Base-by-base conservation (phyloP, 2,797 vertebrate genomes). In the Chelon labrosus region DNA sequence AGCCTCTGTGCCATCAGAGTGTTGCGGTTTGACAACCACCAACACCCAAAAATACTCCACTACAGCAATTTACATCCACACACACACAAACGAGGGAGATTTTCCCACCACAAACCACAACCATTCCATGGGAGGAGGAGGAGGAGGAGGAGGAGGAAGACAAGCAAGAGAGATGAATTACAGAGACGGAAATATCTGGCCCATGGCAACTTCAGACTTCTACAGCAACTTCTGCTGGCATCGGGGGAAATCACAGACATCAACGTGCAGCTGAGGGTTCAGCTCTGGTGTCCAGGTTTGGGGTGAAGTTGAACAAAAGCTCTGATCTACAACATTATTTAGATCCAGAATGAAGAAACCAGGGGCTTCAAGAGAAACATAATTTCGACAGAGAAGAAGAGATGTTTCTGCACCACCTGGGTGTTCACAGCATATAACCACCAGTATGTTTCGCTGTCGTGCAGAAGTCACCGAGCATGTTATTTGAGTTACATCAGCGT, bases 31-130 rank as follows among this genome's bases (percentile, higher is more conserved):
- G 61, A 82, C 82, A 89, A 86, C 85, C 85, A 82, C 75, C 49
- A 13, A 87, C 87, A 89, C 87, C 84, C 89, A 52, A 84, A 92
- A 91, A 93, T 88, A 89, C 84, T 75, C 56, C 47, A 73, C 77
- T 81, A 73, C 64, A 72, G 75, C 73, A 11, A 71, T 73, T 75
- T 54, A 79, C 58, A 54, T 72, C 59, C 70, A 56, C 67, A 56
- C 58, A 56, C 37, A 62, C 60, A 54, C 37, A 57, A 55, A 82
- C 17, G 6, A 44, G 77, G 77, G 77, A 90, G 83, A 88, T 82
- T 90, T 90, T 89, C 80, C 88, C 89, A 91, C 88, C 92, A 89
- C 91, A 92, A 86, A 80, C 92, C 90, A 90, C 89, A 92, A 70
- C 75, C 87, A 90, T 92, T 89, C 88, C 93, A 85, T 89, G 90